A percentile compares a stretch with the other conserved stretches of the same genome.
Evolutionary conservation across 2,888 invertebrate genomes (phyloP).

Genomic region (Plebejus anna): DNA sequence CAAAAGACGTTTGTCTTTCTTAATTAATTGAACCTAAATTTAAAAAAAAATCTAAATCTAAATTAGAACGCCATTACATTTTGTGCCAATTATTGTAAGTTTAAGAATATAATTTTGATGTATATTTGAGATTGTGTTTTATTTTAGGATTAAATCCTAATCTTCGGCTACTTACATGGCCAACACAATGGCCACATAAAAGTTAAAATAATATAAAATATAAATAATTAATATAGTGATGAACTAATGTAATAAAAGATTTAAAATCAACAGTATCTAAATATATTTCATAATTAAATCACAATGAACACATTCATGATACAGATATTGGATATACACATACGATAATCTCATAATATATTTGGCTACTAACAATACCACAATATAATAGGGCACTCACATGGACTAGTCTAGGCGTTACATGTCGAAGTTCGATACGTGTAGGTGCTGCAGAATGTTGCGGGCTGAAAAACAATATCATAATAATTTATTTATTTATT

Average conservation of each 20-base stretch:
- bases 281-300: slow-evolving; percentile 18
- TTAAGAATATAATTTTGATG: slow-evolving; percentile 26
- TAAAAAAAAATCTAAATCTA: no score
- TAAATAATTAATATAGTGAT: background rate
- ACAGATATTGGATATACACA: background rate
- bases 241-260: background rate
- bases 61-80: slow-evolving; percentile 39
- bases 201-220: no score
- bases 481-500: no score
- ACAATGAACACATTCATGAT: slow-evolving; percentile 15
- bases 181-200: no score
- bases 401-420: slow-evolving; percentile 30
- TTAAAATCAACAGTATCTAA: background rate
- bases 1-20: slow-evolving; percentile 72
- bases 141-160: background rate
- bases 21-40: slow-evolving; percentile 60
- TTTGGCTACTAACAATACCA: background rate
- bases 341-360: slow-evolving; percentile 8
- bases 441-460: slow-evolving; percentile 89
- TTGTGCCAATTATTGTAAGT: slow-evolving; percentile 48
- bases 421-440: slow-evolving; percentile 88
- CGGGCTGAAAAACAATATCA: slow-evolving; percentile 78
- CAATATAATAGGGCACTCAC: background rate
- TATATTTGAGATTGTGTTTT: slow-evolving; percentile 22
- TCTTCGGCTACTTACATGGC: no score